phyloP scores from a whole-genome alignment of 2,113 vertebrate genomes.

The Myanophis thanlyinensis region DNA sequence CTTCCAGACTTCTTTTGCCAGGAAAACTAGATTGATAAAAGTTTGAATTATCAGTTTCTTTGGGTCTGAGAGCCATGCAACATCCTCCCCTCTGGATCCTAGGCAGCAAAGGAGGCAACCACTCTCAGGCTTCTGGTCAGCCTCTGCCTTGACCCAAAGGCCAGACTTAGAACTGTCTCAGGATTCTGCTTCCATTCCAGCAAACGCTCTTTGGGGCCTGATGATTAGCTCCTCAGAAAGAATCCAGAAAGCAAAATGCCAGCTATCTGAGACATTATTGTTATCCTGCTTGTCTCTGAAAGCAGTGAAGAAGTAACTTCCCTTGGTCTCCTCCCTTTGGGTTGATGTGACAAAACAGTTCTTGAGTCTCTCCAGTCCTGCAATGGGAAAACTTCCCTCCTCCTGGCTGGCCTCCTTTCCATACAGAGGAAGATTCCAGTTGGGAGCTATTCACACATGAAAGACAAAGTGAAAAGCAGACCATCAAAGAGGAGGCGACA shows the following conservation, averaged over 20 bases:
- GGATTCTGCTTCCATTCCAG: not conserved
- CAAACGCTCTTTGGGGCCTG: not conserved
- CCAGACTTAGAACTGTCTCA: not conserved
- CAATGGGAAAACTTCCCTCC: not conserved
- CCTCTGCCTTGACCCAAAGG: not conserved
- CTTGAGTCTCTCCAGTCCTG: not conserved
- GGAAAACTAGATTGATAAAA: not conserved
- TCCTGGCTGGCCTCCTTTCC: not conserved
- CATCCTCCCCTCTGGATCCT: not conserved
- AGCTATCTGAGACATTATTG: not conserved
- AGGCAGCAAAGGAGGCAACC: not conserved
- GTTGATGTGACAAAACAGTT: not conserved
- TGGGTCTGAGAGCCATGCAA: not conserved
- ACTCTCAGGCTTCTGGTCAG: not conserved
- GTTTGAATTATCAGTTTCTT: not conserved
- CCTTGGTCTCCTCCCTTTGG: not conserved
- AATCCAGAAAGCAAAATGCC: not conserved
- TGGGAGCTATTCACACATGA: not conserved
- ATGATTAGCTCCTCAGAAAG: not conserved
- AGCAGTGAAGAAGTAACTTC: not conserved
- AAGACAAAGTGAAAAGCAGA: not conserved
- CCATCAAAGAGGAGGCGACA: constrained; percentile 23
- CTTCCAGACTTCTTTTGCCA: not conserved
- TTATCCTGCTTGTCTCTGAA: not conserved
- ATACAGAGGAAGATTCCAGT: not conserved